Conservation (phyloP, 2,113 vertebrate species). For the Elephantulus edwardii region DNA sequence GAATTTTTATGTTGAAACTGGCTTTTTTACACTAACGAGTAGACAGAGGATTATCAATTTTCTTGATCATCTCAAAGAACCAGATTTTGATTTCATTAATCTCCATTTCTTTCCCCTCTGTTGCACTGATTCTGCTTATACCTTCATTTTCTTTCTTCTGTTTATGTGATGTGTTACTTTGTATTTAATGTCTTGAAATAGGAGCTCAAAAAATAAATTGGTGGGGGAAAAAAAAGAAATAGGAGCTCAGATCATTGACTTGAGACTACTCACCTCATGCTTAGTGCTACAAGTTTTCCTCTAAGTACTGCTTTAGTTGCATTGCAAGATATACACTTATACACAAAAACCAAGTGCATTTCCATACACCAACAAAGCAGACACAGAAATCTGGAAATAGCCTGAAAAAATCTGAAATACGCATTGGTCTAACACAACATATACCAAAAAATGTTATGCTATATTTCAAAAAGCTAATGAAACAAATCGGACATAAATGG, state of each 20-base stretch:
- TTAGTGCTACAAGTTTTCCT: not conserved
- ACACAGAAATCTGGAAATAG: too few relatives aligned
- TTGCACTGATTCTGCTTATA: not conserved
- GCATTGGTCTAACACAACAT: not conserved
- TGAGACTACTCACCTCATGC: not conserved
- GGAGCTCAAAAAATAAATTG: not conserved
- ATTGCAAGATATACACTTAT: not conserved
- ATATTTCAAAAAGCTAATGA: not conserved
- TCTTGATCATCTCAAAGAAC: not conserved
- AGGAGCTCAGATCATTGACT: not conserved
- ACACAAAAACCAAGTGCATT: constrained; percentile 10
- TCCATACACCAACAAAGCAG: not conserved
- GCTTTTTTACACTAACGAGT: not conserved
- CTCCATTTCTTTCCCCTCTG: not conserved
- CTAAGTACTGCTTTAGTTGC: not conserved
- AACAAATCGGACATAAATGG: not conserved
- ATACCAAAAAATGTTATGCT: not conserved
- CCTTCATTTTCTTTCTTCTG: constrained; percentile 24
- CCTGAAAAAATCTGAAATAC: too few relatives aligned
- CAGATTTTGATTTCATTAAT: not conserved
- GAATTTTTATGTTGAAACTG: too few relatives aligned
- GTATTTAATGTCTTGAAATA: not conserved
- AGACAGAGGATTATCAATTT: not conserved
- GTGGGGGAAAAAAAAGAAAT: too few relatives aligned
- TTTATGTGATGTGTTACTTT: not conserved